A percentile compares a stretch with the other conserved stretches of the same genome.
Evolutionary conservation across 2,797 vertebrate species (phyloP).

Genomic region (Morus bassanus): DNA sequence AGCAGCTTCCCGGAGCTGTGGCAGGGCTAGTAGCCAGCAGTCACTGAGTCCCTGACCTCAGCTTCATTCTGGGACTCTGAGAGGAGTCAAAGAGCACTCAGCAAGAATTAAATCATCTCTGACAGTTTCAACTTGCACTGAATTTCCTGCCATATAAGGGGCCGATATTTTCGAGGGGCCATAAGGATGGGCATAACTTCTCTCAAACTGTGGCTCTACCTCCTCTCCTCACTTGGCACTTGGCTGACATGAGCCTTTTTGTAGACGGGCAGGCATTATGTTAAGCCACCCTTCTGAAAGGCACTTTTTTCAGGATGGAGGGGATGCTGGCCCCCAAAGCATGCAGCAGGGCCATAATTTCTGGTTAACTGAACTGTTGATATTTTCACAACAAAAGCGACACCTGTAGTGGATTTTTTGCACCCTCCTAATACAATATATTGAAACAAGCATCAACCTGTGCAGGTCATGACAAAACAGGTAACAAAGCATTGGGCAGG

Average conservation of each 20-base stretch:
- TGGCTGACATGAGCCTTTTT: not conserved
- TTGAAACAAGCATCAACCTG: not conserved
- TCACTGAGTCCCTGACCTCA: not conserved
- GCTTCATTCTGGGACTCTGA: conserved; percentile 7
- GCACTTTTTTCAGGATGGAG: not conserved
- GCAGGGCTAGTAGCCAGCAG: not conserved
- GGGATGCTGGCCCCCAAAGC: not conserved
- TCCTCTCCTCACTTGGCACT: not conserved
- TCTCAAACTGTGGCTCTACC: not conserved
- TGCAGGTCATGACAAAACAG: not conserved
- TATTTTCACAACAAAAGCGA: not conserved
- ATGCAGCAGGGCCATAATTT: not conserved
- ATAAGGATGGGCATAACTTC: not conserved
- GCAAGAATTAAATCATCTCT: conserved; percentile 17
- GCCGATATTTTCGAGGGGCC: not conserved
- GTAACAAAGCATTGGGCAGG: not conserved
- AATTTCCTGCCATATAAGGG: conserved; percentile 20
- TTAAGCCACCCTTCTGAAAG: not conserved
- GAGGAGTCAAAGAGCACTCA: conserved; percentile 30
- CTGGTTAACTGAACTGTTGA: not conserved
- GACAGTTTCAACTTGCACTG: not conserved
- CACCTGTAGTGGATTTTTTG: not conserved
- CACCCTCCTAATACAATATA: not conserved
- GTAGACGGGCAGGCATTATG: not conserved
- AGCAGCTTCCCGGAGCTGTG: not conserved